Conservation (phyloP, 2,888 invertebrate genomes). For the Sylvicola cinctus region DNA sequence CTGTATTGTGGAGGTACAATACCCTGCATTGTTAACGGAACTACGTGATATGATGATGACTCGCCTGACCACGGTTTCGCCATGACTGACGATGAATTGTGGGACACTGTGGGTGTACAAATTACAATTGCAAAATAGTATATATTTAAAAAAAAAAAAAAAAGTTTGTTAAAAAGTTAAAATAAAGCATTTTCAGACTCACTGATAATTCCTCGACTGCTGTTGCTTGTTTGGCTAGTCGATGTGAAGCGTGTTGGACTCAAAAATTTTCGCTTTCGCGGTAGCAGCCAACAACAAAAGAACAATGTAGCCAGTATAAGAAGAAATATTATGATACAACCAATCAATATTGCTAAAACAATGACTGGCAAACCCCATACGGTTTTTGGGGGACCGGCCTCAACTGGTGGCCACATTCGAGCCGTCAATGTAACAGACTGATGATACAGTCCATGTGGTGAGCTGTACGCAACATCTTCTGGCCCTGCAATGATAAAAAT, state of each 20-base stretch:
- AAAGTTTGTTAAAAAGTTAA: too few relatives aligned
- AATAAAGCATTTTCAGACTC: too few relatives aligned
- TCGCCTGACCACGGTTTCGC: conserved; percentile 7
- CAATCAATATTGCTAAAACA: conserved; percentile 10
- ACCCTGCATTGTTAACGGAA: conserved; percentile 8
- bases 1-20: conserved; percentile 9
- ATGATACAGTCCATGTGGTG: conserved; percentile 14
- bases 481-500: conserved; percentile 7
- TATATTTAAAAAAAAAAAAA: too few relatives aligned
- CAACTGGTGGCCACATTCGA: conserved; percentile 17
- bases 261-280: conserved; percentile 9
- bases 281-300: conserved; percentile 10
- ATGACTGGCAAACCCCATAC: conserved; percentile 10
- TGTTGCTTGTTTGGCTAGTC: too few relatives aligned
- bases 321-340: conserved; percentile 8
- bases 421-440: conserved; percentile 21
- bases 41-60: conserved; percentile 7
- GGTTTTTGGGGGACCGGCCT: conserved; percentile 10
- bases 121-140: conserved; percentile 1
- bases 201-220: conserved; percentile 1
- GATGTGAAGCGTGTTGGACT: conserved; percentile 9
- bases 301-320: conserved; percentile 8
- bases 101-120: conserved; percentile 6
- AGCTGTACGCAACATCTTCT: conserved; percentile 9
- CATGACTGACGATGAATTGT: conserved; percentile 7